These are phyloP conservation scores for Drosophila barbarae DNA, from an alignment of 2,888 invertebrate species.

Conservation along the genomic window DNA sequence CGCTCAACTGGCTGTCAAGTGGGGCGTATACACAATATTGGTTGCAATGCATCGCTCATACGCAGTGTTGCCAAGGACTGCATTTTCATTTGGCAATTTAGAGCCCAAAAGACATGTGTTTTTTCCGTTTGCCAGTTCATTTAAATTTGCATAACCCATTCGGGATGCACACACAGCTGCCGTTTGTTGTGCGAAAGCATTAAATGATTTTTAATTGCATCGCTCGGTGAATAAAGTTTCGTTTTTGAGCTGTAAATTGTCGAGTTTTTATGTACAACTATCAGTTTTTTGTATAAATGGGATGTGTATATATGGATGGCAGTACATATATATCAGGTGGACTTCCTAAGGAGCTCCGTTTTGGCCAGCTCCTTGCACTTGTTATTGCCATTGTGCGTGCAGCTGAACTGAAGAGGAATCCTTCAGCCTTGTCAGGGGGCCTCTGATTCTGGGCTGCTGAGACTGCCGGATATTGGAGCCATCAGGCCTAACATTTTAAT, in stretches of 20 bases:
- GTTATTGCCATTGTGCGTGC: not conserved
- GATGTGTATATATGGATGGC: not conserved
- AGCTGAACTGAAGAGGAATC: not conserved
- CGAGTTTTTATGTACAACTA: not conserved
- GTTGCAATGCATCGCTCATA: constrained; percentile 16
- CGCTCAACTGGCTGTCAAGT: constrained; percentile 19
- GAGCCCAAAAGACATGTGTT: constrained; percentile 6
- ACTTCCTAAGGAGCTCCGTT: not conserved
- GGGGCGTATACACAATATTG: constrained; percentile 24
- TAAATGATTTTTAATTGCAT: constrained; percentile 39
- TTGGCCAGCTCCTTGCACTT: not conserved
- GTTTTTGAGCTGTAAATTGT: not conserved
- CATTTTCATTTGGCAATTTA: constrained; percentile 24
- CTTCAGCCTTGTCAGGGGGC: not conserved
- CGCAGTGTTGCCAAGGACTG: constrained; percentile 18
- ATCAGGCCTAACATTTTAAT: constrained; percentile 38
- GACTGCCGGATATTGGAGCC: not conserved
- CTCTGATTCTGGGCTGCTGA: not conserved
- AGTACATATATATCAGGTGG: not conserved
- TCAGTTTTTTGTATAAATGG: not conserved
- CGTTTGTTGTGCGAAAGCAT: constrained; percentile 12
- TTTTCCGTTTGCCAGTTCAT: constrained; percentile 6
- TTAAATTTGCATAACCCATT: constrained; percentile 20
- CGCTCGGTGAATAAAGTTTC: constrained; percentile 3
- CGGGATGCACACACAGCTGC: constrained; percentile 27